Evolutionary conservation across 2,113 vertebrate species (phyloP), one percentile per base, ranked within the genome.

Genomic region (Oreochromis niloticus): DNA sequence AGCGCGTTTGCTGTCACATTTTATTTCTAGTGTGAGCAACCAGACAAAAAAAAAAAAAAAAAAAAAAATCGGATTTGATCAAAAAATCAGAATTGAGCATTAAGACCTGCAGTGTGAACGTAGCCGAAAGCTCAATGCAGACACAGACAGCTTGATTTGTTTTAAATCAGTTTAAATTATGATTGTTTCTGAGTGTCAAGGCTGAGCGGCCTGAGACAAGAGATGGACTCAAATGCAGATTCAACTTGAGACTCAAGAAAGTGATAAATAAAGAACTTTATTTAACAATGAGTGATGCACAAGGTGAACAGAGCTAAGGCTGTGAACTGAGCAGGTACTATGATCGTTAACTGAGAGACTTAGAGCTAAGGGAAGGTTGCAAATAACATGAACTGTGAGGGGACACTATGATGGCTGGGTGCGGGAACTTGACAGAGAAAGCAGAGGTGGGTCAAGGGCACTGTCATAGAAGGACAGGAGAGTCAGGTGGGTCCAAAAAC

Each of bases 221-320:
- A 36, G 6, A 36, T 36, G 34, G 59, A 63, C 59, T 63, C 59
- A 63, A 63, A 63, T n/a, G 59, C 32, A 36, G 6, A 63, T 36
- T 63, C 59, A 36, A 63, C 32, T 17, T 2, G 4, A n/a, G 32
- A 63, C 17, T 17, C 59, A 63, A 63, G 59, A 63, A 36, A 63
- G 59, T 63, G 32, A 36, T 63, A 32, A 63, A 63, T 7, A n/a
- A 63, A 63, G 32, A 63, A 63, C 0, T 0, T 63, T 63, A 63
- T 63, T 36, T n/a, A 63, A 63, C 32, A 63, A 36, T 36, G 32
- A 63, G 32, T 12, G 32, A 36, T 36, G 59, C 59, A 63, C 32
- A 63, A 63, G 32, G 32, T 36, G 17, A 63, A 63, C 59, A 12
- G 32, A 36, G 32, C 59, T n/a, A 3, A 63, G 59, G 32, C 0